Evolutionary conservation across 37 sponge, comb jelly and placozoan species (phyloP).

Genomic region (Chondrilla cf. caribensis): DNA sequence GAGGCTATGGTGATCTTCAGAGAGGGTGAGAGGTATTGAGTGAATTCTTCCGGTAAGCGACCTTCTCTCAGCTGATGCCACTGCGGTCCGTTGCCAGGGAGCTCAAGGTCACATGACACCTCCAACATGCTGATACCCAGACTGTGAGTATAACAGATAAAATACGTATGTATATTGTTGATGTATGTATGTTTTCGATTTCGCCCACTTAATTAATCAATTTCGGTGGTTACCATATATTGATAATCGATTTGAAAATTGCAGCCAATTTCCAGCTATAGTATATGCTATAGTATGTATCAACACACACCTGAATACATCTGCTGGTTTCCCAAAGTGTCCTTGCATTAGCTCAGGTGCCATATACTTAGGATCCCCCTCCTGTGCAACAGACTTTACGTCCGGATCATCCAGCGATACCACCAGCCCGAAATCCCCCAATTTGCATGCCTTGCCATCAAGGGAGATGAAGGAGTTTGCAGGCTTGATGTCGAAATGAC

Average conservation of each 20-base stretch:
- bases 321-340: slow-evolving; percentile 73
- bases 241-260: too few species aligned
- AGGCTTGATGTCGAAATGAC: slow-evolving; percentile 94
- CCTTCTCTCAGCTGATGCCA: slow-evolving; percentile 79
- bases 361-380: slow-evolving; percentile 86
- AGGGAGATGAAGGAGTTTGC: slow-evolving; percentile 76
- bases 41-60: slow-evolving; percentile 51
- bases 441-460: slow-evolving; percentile 60
- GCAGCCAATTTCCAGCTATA: too few species aligned
- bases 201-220: too few species aligned
- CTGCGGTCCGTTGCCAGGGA: slow-evolving; percentile 46
- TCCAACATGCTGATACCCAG: slow-evolving; percentile 85
- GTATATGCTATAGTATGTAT: too few species aligned
- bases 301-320: slow-evolving; percentile 76
- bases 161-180: background rate
- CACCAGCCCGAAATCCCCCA: slow-evolving; percentile 86
- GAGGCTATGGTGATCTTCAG: background rate
- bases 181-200: background rate
- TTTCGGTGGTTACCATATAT: too few species aligned
- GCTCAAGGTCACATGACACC: slow-evolving; percentile 77
- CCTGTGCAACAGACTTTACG: slow-evolving; percentile 14
- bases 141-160: slow-evolving; percentile 7
- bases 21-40: background rate
- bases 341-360: slow-evolving; percentile 82
- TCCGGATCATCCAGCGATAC: slow-evolving; percentile 37